Evolutionary conservation across 2,888 invertebrate genomes (phyloP), one percentile per base, ranked within the genome.

Genomic region (Tribolium freemani): DNA sequence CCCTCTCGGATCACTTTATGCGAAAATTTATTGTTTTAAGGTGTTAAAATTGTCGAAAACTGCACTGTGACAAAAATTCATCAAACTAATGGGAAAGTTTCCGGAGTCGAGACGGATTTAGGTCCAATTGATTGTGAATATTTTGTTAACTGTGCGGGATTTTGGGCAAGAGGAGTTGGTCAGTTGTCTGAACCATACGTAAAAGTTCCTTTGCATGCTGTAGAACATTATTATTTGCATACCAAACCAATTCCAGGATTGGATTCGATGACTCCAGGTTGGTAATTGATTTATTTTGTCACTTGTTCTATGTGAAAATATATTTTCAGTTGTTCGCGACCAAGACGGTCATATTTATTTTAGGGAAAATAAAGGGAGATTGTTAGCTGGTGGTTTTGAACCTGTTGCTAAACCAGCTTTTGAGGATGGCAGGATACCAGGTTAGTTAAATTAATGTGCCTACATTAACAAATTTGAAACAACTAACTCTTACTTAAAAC

Each of bases 71-170:
- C 90, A 21, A 90, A 90, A 79, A 89, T 96, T 8, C 84, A 90
- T 70, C 92, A 92, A 72, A 90, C 89, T 38, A 88, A 92, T 75
- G 90, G 91, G 3, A 89, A 88, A 79, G 93, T 97, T 0, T 88
- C 90, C 10, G 91, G 91, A 2, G 93, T 96, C 5, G 93, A 94
- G 80, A 97, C 97, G 0, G 90, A 90, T 3, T 88, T 88, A 1
- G 97, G 97, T 0, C 87, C 88, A 6, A 91, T 97, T 9, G 89
- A 93, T 74, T 98, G 98, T 86, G 92, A 96, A 79, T 94, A 92
- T 85, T 98, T 99, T 87, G 95, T 99, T 30, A 99, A 99, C 87
- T 96, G 96, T 84, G 94, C 95, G 20, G 99, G 99, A 5, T 95
- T 97, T 87, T 98, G 97, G 97, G 96, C 97, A 0, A 90, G 97